Percentiles rank a stretch among this genome's conserved stretches.
Conservation (phyloP, 23 tunicate species). For the Styela clava region DNA sequence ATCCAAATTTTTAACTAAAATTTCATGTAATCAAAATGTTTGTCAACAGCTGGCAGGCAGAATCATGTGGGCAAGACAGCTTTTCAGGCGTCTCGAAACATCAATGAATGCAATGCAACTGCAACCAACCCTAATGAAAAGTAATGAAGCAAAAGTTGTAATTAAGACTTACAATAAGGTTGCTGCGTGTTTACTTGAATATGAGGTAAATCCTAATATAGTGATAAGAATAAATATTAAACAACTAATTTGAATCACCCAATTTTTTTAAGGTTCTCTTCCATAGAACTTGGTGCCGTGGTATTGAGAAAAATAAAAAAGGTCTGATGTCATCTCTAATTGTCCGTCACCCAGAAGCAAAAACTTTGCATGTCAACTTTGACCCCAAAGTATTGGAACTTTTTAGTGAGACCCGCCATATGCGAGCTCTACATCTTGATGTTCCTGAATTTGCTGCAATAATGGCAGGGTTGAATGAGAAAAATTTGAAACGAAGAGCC, state of each 20-base stretch:
- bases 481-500: constrained; percentile 44
- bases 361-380: constrained; percentile 70
- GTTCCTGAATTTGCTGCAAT: constrained; percentile 66
- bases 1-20: no score
- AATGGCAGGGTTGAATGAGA: constrained; percentile 47
- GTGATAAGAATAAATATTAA: no score
- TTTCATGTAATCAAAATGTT: no score
- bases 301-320: constrained; percentile 45
- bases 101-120: constrained; percentile 64
- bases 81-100: constrained; percentile 56
- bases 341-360: constrained; percentile 67
- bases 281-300: constrained; percentile 81
- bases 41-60: constrained; percentile 59
- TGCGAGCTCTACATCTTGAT: constrained; percentile 42
- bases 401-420: constrained; percentile 72
- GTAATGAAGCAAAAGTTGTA: constrained; percentile 47
- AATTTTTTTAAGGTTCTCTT: constrained; percentile 45
- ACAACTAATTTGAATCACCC: no score
- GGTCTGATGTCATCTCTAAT: constrained; percentile 74
- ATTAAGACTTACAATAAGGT: constrained; percentile 70
- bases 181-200: constrained; percentile 79
- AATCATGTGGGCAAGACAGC: constrained; percentile 75
- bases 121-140: constrained; percentile 45
- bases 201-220: constrained; percentile 55
- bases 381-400: constrained; percentile 76